Percentiles rank a stretch among this genome's conserved stretches.
These are phyloP conservation scores for Nematostella vectensis DNA, from an alignment of 92 coral and sea anemone genomes.

Conservation along the genomic window DNA sequence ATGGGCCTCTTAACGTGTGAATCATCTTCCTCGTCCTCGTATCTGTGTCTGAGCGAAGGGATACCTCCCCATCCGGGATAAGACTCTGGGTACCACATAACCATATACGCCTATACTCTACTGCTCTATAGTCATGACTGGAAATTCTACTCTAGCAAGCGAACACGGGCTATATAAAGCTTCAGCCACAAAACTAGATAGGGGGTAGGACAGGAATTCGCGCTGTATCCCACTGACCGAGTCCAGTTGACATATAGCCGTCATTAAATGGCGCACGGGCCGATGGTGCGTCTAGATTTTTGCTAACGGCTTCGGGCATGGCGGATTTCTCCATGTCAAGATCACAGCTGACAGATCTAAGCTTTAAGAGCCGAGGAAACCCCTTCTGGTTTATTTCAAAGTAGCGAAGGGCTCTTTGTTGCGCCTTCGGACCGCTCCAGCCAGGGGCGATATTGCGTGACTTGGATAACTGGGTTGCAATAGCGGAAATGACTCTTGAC, in stretches of 20 bases:
- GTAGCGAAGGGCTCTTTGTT: too few species aligned
- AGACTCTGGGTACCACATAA: constrained; percentile 52
- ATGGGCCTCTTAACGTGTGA: constrained; percentile 94
- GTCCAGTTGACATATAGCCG: too few species aligned
- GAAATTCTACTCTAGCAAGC: constrained; percentile 16
- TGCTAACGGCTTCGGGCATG: too few species aligned
- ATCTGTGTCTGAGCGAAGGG: constrained; percentile 44
- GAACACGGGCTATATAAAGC: constrained; percentile 19
- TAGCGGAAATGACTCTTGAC: constrained; percentile 1
- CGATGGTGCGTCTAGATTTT: too few species aligned
- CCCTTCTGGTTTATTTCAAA: too few species aligned
- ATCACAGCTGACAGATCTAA: background rate
- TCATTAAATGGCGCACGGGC: too few species aligned
- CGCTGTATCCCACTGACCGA: background rate
- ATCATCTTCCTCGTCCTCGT: constrained; percentile 81
- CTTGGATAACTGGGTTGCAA: background rate
- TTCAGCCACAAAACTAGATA: constrained; percentile 36
- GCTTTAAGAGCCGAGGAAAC: too few species aligned
- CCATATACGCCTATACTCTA: constrained; percentile 13
- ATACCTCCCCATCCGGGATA: constrained; percentile 40
- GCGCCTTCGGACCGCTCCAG: too few species aligned
- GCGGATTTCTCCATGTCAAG: too few species aligned
- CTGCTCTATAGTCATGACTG: constrained; percentile 11
- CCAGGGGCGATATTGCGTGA: constrained; percentile 5
- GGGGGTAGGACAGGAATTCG: constrained; percentile 57